Evolutionary conservation across 2,888 invertebrate genomes (phyloP).

Genomic region (Eurytoma adleriae): DNA sequence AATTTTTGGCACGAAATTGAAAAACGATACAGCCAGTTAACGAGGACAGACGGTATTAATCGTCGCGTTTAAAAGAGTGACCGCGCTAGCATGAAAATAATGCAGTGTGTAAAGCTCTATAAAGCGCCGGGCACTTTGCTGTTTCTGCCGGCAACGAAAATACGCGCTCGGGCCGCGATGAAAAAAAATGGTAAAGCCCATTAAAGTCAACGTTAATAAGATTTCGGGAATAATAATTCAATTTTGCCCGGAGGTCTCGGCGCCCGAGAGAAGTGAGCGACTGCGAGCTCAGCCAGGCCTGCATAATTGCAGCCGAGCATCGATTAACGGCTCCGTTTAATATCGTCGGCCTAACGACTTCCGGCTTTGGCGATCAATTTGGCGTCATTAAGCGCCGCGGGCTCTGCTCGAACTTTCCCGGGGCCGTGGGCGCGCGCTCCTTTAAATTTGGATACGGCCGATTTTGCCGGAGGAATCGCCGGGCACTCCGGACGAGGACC

Average conservation of each 20-base stretch:
- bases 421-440: not conserved
- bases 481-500: not conserved
- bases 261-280: conserved; percentile 24
- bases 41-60: too few relatives aligned
- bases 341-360: conserved; percentile 54
- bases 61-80: too few relatives aligned
- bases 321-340: conserved; percentile 54
- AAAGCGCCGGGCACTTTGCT: too few relatives aligned
- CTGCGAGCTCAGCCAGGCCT: not conserved
- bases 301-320: conserved; percentile 45
- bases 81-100: too few relatives aligned
- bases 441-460: conserved; percentile 1
- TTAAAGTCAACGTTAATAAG: conserved; percentile 45
- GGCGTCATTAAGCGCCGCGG: conserved; percentile 44
- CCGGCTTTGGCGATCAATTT: conserved; percentile 51
- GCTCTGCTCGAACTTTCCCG: conserved; percentile 7
- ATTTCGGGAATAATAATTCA: conserved; percentile 43
- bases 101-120: too few relatives aligned
- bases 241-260: conserved; percentile 22
- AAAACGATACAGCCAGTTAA: too few relatives aligned
- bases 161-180: not conserved
- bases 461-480: not conserved
- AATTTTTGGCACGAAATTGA: too few relatives aligned
- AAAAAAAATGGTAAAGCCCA: conserved; percentile 12
- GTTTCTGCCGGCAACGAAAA: not conserved